phyloP scores from a whole-genome alignment of 2,113 vertebrate species.

The Podarcis muralis region DNA sequence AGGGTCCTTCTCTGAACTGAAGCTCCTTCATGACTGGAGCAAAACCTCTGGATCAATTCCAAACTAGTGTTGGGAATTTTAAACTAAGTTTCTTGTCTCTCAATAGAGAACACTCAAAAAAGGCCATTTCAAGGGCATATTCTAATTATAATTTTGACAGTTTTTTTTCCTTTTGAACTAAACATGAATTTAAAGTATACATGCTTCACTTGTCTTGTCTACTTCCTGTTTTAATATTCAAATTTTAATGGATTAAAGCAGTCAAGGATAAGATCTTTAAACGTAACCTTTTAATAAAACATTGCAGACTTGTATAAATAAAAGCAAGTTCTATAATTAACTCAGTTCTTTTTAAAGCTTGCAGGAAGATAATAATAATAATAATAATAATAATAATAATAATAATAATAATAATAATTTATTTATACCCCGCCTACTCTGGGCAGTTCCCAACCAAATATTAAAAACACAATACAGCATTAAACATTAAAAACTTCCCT shows the following conservation, averaged over 20 bases:
- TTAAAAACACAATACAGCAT: too few relatives aligned
- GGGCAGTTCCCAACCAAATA: too few relatives aligned
- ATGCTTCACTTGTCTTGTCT: constrained; percentile 63
- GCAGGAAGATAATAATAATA: not conserved
- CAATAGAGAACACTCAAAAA: constrained; percentile 53
- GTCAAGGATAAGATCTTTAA: constrained; percentile 59
- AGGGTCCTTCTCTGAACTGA: not conserved
- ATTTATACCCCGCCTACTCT: too few relatives aligned
- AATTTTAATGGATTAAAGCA: constrained; percentile 72
- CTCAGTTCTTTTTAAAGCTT: constrained; percentile 6
- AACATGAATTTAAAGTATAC: constrained; percentile 67
- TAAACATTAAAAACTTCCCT: too few relatives aligned
- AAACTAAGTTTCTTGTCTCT: constrained; percentile 15
- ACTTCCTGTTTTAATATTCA: constrained; percentile 68
- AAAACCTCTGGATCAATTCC: not conserved
- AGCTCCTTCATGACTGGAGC: not conserved
- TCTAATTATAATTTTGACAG: constrained; percentile 74
- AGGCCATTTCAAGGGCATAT: constrained; percentile 71
- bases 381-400: too few relatives aligned
- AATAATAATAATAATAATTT: too few relatives aligned
- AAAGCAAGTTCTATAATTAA: constrained; percentile 31
- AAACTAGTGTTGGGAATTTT: not conserved
- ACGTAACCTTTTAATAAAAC: constrained; percentile 60
- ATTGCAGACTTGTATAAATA: constrained; percentile 41
- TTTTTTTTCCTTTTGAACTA: constrained; percentile 67